phyloP scores from a whole-genome alignment of 2,888 invertebrate genomes.

The Drosophila tripunctata region DNA sequence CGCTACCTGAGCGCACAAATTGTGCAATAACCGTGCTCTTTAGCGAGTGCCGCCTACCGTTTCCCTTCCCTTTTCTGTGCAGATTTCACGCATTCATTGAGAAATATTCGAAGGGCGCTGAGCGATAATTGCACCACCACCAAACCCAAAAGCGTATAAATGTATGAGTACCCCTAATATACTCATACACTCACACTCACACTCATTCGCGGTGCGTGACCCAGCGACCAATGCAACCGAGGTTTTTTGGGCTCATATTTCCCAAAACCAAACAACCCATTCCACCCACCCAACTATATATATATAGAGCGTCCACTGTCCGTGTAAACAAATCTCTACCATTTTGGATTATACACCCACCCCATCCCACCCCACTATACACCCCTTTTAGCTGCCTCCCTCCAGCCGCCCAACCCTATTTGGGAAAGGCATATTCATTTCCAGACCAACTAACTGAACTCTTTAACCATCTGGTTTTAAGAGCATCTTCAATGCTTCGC shows the following conservation, averaged over 20 bases:
- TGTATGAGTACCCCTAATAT: constrained; percentile 2
- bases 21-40: constrained; percentile 57
- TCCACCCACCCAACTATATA: constrained; percentile 1
- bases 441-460: constrained; percentile 10
- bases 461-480: constrained; percentile 25
- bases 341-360: constrained; percentile 44
- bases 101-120: constrained; percentile 64
- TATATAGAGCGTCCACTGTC: not conserved
- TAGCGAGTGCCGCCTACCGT: constrained; percentile 16
- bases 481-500: not conserved
- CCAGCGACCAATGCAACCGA: constrained; percentile 47
- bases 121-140: constrained; percentile 73
- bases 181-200: not conserved
- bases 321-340: constrained; percentile 58
- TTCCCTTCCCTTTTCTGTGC: constrained; percentile 12
- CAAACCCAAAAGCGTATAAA: constrained; percentile 22
- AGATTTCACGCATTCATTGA: constrained; percentile 74
- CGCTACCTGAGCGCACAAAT: constrained; percentile 43
- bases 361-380: not conserved
- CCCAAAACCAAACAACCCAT: too few relatives aligned
- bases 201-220: constrained; percentile 22
- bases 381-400: not conserved
- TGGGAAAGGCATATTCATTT: constrained; percentile 5
- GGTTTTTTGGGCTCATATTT: constrained; percentile 14
- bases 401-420: too few relatives aligned